These are phyloP conservation scores for Pseudorectes ferrugineus DNA, from an alignment of 2,113 vertebrate species.

Conservation along the genomic window DNA sequence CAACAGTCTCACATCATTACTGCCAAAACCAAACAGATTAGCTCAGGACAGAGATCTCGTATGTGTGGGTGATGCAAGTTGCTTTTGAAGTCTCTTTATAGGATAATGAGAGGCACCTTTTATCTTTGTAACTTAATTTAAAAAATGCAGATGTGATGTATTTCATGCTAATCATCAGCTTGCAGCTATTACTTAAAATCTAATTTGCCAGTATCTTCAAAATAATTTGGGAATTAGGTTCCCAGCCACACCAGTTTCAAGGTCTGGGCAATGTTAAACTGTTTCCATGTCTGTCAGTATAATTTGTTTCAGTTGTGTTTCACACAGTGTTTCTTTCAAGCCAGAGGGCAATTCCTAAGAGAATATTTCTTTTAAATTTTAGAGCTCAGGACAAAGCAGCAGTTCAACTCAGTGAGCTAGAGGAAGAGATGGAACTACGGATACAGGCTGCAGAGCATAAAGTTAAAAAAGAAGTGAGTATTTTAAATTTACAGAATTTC, in stretches of 20 bases:
- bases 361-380: constrained; percentile 21
- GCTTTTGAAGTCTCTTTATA: not conserved
- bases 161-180: not conserved
- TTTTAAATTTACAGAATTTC: not conserved
- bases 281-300: not conserved
- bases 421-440: constrained; percentile 96
- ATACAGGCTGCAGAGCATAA: constrained; percentile 85
- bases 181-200: not conserved
- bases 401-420: constrained; percentile 90
- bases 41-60: not conserved
- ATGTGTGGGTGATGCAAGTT: not conserved
- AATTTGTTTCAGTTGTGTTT: not conserved
- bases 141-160: not conserved
- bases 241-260: not conserved
- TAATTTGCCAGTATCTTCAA: not conserved
- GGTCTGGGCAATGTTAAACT: not conserved
- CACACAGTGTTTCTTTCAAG: not conserved
- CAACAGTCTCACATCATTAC: not conserved
- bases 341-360: not conserved
- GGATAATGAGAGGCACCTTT: not conserved
- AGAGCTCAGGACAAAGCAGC: constrained; percentile 94
- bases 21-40: not conserved
- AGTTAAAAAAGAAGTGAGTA: constrained; percentile 83
- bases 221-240: not conserved
- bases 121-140: not conserved